Evolutionary conservation across 2,888 invertebrate species (phyloP), one percentile per base, ranked within the genome.

Genomic region (Ditylenchus weischeri): DNA sequence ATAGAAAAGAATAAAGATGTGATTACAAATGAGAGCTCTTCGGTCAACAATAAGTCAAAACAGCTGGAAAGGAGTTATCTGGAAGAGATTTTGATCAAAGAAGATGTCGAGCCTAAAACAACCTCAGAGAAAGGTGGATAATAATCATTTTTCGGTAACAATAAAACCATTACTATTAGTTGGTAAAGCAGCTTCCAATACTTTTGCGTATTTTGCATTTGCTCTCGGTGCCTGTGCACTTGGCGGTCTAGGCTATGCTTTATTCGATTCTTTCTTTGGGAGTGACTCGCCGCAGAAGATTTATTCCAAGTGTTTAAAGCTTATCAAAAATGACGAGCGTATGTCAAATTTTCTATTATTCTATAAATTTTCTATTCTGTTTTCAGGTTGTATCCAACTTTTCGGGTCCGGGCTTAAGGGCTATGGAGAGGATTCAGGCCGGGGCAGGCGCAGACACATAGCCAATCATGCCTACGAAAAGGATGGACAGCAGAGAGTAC

Each of bases 401-500:
- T 78, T 80, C 69, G 81, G 81, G 8, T 63, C 71, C 18, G 58
- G 71, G 7, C 78, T 81, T 58, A 72, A 74, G 36, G 75, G 68
- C 4, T 69, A 57, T 43, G 75, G 75, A 7, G 72, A 77, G 43
- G 66, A 66, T 1, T 64, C 65, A 8, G 68, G 69, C 15, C 57
- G 71, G 3, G 69, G 69, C 29, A 43, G 68, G 19, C 64, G 68
- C 8, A 66, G 68, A 48, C 59, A 68, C 11, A 65, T 66, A 21
- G 66, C 66, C 21, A 62, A 38, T 21, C 29, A 35, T 19, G 64
- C 47, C 18, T 51, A 76, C 68, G 72, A 75, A 50, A 78, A 78
- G 62, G 80, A 79, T 62, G 81, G 79, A 13, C 66, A 75, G 63
- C 74, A 79, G 62, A 66, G 81, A 19, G 73, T 81, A 59, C 73